Percentiles rank a stretch among this genome's conserved stretches.
phyloP scores from a whole-genome alignment of 53 echinoderm and acorn worm genomes.

The Echinarachnius parma region DNA sequence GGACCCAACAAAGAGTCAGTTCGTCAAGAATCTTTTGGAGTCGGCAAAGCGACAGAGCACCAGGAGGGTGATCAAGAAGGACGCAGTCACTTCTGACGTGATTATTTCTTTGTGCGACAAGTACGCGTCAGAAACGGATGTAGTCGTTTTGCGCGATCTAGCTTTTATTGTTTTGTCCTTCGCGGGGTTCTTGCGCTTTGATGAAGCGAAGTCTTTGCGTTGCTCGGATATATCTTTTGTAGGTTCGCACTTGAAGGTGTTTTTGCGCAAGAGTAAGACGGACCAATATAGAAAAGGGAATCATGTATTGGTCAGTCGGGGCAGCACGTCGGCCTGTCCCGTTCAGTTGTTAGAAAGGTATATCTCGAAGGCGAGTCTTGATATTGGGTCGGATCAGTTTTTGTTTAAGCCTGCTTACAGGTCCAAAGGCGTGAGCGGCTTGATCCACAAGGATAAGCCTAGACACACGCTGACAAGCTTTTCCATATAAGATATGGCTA shows the following conservation, averaged over 20 bases:
- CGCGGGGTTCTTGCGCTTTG: slow-evolving; percentile 21
- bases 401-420: slow-evolving; percentile 25
- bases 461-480: no score
- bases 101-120: slow-evolving; percentile 16
- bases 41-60: slow-evolving; percentile 22
- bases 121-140: background rate
- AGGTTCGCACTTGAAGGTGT: background rate
- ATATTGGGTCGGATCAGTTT: slow-evolving; percentile 8
- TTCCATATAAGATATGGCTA: no score
- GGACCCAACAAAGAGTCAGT: slow-evolving; percentile 22
- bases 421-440: background rate
- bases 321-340: slow-evolving; percentile 15
- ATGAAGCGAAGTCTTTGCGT: slow-evolving; percentile 9
- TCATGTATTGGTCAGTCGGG: slow-evolving; percentile 1
- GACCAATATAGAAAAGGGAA: slow-evolving; percentile 35
- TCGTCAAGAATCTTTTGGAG: slow-evolving; percentile 8
- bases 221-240: slow-evolving; percentile 19
- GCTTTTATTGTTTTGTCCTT: slow-evolving; percentile 21
- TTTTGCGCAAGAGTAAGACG: slow-evolving; percentile 19
- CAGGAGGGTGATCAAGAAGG: slow-evolving; percentile 8
- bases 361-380: background rate
- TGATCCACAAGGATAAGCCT: slow-evolving; percentile 16
- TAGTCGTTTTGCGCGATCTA: slow-evolving; percentile 18
- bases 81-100: background rate
- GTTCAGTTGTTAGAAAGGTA: slow-evolving; percentile 6